These are phyloP conservation scores for Lissonota sp. DNA, from an alignment of 2,888 invertebrate genomes.

Conservation along the genomic window DNA sequence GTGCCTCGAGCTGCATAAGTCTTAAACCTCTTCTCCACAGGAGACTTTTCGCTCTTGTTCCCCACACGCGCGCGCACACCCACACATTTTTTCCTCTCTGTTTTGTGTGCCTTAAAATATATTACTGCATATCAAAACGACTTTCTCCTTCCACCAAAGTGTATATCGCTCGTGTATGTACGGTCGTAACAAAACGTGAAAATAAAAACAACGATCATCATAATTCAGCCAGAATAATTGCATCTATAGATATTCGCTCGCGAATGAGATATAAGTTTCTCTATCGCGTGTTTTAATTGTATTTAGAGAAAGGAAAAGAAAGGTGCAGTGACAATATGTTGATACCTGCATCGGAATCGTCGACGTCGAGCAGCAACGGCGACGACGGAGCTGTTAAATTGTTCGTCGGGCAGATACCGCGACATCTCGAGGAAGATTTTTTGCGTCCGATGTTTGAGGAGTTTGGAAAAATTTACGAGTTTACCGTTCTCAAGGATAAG, in stretches of 20 bases:
- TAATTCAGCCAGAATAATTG: constrained; percentile 18
- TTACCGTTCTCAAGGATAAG: constrained; percentile 97
- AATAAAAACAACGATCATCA: constrained; percentile 39
- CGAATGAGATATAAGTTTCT: constrained; percentile 7
- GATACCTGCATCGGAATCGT: constrained; percentile 82
- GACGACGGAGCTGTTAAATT: constrained; percentile 90
- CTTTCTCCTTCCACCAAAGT: neutral
- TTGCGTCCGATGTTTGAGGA: constrained; percentile 96
- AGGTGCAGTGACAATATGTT: constrained; percentile 70
- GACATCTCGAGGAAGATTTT: constrained; percentile 94
- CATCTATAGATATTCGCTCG: neutral
- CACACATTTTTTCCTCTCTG: constrained; percentile 17
- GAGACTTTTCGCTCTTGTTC: constrained; percentile 49
- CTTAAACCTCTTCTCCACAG: constrained; percentile 55
- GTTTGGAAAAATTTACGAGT: constrained; percentile 97
- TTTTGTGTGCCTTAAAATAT: constrained; percentile 60
- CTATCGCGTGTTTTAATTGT: constrained; percentile 1
- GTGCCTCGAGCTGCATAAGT: constrained; percentile 73
- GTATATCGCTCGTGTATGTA: constrained; percentile 2
- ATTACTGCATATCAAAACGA: constrained; percentile 41
- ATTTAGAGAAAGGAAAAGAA: constrained; percentile 7
- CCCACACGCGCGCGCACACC: neutral
- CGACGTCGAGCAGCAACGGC: constrained; percentile 82
- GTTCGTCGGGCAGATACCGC: constrained; percentile 96
- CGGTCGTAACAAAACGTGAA: neutral